A percentile compares a stretch with the other conserved stretches of the same genome.
These are phyloP conservation scores for Sciurus vulgaris DNA, from an alignment of 2,797 vertebrate species.

Conservation along the genomic window DNA sequence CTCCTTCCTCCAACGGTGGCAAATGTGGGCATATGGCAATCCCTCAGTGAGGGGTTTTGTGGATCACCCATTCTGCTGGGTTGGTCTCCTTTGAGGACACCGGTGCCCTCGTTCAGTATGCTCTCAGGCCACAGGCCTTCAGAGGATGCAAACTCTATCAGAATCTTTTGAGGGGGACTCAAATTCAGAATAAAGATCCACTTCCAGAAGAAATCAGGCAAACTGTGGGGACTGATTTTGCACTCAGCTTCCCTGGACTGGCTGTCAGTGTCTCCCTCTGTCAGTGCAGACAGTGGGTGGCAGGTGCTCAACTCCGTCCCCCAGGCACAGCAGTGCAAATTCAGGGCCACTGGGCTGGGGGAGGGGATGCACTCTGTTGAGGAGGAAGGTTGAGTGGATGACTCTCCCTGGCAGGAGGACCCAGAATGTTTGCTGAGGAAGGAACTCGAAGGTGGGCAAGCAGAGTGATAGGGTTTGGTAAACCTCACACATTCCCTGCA, in stretches of 20 bases:
- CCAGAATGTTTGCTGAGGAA: not conserved
- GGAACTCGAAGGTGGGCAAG: not conserved
- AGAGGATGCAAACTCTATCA: not conserved
- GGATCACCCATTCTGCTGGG: not conserved
- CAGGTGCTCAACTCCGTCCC: not conserved
- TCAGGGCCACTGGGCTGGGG: not conserved
- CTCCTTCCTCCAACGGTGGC: not conserved
- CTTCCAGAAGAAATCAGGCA: slow-evolving; percentile 23
- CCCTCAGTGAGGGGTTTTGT: not conserved
- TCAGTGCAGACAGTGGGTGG: not conserved
- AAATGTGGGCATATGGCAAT: rapidly evolving
- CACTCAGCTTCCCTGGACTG: not conserved
- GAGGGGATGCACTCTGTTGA: not conserved
- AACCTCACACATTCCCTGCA: not conserved
- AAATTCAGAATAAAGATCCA: not conserved
- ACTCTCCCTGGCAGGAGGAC: not conserved
- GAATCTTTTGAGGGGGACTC: not conserved
- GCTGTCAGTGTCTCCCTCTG: not conserved
- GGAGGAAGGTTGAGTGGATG: not conserved
- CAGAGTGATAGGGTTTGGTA: not conserved
- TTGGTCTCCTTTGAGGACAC: not conserved
- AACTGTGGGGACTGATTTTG: not conserved
- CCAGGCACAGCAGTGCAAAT: not conserved
- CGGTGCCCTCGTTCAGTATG: not conserved
- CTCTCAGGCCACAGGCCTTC: not conserved